Evolutionary conservation across 2,113 vertebrate species (phyloP), one percentile per base, ranked within the genome.

Genomic region (Carassius gibelio): DNA sequence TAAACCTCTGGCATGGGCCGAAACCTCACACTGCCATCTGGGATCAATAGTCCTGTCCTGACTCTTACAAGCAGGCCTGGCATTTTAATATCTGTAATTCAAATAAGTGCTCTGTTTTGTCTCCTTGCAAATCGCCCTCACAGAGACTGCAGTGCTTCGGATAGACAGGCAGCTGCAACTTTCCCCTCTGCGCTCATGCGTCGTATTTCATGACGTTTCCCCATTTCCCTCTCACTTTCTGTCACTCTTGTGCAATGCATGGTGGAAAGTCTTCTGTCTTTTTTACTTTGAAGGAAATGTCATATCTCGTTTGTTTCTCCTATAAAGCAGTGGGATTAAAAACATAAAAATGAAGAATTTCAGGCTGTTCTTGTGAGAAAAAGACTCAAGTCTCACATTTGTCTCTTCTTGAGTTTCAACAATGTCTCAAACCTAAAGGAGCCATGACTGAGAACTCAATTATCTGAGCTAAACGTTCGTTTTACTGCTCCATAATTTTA

Each of bases 51-150:
- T 69, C 85, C 68, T 87, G 90, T 92, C 91, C 92, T 91, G 91
- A 93, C 92, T 89, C 88, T 90, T 91, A 92, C 92, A 90, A 87
- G 87, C 89, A 74, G 78, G 88, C 83, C 90, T 93, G 93, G 94
- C 93, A 89, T 93, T 90, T 94, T 94, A 94, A 94, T 94, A 94
- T 94, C 93, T 92, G 93, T 94, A 94, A 95, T 94, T 95, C 93
- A 90, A 91, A 89, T 94, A 93, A 92, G 93, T 93, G 93, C 92
- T 93, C 92, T 92, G 92, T 89, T 93, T 94, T 93, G 92, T 94
- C 93, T 91, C 87, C 87, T 90, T 85, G 87, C 82, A 89, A 92
- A 91, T 91, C 85, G 83, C 88, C 88, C 87, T 86, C 80, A 86
- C 89, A 91, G 93, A 76, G 64, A 75, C 48, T 6, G 5, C 38